Evolutionary conservation across 2,888 invertebrate species (phyloP), one percentile per base, ranked within the genome.

Genomic region (Idaea aversata): DNA sequence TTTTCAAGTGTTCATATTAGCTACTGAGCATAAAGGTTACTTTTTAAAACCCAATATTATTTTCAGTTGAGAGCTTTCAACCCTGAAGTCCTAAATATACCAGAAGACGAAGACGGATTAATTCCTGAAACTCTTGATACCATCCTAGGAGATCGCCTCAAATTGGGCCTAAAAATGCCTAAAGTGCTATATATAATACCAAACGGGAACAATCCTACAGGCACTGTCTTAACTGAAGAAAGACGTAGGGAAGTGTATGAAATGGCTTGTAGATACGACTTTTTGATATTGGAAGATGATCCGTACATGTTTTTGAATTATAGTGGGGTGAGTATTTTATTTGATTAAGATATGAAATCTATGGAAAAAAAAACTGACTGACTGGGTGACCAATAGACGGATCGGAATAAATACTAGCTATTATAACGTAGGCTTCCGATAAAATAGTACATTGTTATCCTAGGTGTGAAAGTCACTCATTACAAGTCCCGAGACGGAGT

Each of bases 251-350:
- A 94, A 84, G 95, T 97, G 60, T 97, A 97, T 80, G 91, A 94
- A 72, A 91, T 97, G 70, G 96, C 96, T 61, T 96, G 96, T 85
- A 93, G 94, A 81, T 96, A 96, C 82, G 95, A 97, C 86, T 94
- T 97, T 57, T 78, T 97, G 7, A 96, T 97, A 64, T 77, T 97
- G 6, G 97, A 97, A 81, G 97, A 97, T 77, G 97, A 97, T 84
- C 96, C 97, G 0, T 97, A 97, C 78, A 96, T 95, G 87, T 97
- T 96, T 80, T 88, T 97, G 78, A 95, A 96, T 82, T 97, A 96
- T 83, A 88, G 94, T 72, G 93, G 94, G 68, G 95, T 95, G 70
- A 88, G 88, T 79, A 60, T 7, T n/a, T 16, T 5, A 57, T 62
- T 36, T 57, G 57, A 5, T 34, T 57, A 15, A 15, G n/a, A 5